Percentiles rank a stretch among this genome's conserved stretches.
Conservation (phyloP, 2,113 vertebrate species). For the Parus major region DNA sequence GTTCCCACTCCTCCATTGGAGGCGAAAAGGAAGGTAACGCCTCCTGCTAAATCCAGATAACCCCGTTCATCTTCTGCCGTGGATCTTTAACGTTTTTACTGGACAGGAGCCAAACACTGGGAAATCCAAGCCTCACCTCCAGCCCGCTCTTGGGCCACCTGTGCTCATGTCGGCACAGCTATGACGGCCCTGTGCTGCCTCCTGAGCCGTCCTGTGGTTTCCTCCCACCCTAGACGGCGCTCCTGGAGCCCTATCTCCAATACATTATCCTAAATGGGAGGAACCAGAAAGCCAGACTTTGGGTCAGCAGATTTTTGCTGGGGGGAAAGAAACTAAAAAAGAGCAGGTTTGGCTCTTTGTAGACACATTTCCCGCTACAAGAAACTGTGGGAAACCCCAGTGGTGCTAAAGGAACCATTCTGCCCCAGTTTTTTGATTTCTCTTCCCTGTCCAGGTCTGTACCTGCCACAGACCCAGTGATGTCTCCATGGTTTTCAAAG, state of each 20-base stretch:
- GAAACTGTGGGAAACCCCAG: not conserved
- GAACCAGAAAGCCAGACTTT: conserved; percentile 20
- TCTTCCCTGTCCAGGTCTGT: not conserved
- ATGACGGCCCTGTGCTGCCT: fast-evolving
- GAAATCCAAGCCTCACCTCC: conserved; percentile 24
- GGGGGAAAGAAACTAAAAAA: not conserved
- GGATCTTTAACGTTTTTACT: conserved; percentile 8
- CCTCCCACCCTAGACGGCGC: not conserved
- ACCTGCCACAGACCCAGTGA: not conserved
- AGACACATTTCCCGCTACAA: not conserved
- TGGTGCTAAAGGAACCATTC: not conserved
- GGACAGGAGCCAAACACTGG: not conserved
- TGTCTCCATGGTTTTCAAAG: conserved; percentile 30
- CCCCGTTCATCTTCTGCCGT: not conserved
- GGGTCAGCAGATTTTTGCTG: conserved; percentile 47
- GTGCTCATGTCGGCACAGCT: not conserved
- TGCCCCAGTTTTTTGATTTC: not conserved
- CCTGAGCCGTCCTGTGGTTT: conserved; percentile 14
- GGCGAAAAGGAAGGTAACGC: not conserved
- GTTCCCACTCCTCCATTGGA: not conserved
- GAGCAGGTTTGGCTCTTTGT: not conserved
- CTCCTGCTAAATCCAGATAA: conserved; percentile 41
- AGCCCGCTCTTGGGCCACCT: not conserved
- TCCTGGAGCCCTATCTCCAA: not conserved
- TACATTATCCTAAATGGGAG: conserved; percentile 6